These are phyloP conservation scores for Choristoneura fumiferana DNA, from an alignment of 1,140 invertebrate genomes.

Conservation along the genomic window DNA sequence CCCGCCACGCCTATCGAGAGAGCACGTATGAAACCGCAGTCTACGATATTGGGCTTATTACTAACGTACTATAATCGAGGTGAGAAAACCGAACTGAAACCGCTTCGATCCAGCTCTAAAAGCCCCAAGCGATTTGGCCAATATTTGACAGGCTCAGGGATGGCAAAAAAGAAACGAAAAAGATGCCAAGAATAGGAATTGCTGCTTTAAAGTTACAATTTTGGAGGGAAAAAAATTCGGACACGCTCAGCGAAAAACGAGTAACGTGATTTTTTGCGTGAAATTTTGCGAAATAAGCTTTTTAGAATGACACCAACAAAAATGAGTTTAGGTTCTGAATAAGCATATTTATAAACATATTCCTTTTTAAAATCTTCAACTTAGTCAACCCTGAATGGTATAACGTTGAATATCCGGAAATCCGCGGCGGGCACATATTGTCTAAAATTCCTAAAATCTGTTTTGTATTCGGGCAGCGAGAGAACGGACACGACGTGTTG, in stretches of 20 bases:
- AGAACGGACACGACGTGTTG: background rate
- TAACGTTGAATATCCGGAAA: background rate
- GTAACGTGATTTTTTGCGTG: slow-evolving; percentile 8
- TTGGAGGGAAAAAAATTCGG: slow-evolving; percentile 4
- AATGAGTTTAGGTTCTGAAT: no score
- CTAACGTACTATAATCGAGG: background rate
- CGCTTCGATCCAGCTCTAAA: background rate
- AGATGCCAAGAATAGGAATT: slow-evolving; percentile 15
- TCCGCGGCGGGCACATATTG: slow-evolving; percentile 1
- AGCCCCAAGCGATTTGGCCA: slow-evolving; percentile 1
- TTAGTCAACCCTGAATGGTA: no score
- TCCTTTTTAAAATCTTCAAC: no score
- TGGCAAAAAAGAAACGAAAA: slow-evolving; percentile 16
- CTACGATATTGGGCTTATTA: slow-evolving; percentile 5
- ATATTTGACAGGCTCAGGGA: background rate
- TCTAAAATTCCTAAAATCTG: slow-evolving; percentile 3
- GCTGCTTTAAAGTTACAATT: slow-evolving; percentile 5
- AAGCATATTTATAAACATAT: no score
- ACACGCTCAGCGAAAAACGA: slow-evolving; percentile 3
- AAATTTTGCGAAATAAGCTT: slow-evolving; percentile 2
- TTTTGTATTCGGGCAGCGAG: background rate
- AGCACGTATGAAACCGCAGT: background rate
- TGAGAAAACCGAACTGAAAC: background rate
- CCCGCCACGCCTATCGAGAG: background rate
- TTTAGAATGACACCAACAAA: background rate